Conservation (phyloP, 2,113 vertebrate species). For the Clarias magur region DNA sequence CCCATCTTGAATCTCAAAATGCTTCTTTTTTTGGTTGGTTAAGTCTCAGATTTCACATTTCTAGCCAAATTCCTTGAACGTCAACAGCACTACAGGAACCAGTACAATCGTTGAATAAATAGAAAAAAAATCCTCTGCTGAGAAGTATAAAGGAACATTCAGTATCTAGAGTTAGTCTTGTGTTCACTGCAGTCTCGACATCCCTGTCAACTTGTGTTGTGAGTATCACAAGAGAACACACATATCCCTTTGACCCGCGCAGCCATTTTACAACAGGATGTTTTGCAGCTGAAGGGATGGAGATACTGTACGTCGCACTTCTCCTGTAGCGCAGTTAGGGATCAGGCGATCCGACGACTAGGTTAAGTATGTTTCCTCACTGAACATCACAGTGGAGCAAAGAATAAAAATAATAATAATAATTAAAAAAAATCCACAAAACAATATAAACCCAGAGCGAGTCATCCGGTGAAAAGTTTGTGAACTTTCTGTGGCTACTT, state of each 20-base stretch:
- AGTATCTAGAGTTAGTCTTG: conserved; percentile 18
- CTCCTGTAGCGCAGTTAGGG: not conserved
- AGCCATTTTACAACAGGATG: not conserved
- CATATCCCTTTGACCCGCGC: not conserved
- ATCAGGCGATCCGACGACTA: not conserved
- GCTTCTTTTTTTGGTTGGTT: conserved; percentile 1
- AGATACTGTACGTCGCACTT: not conserved
- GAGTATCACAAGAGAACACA: conserved; percentile 5
- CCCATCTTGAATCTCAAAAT: not conserved
- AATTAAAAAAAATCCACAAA: conserved; percentile 5
- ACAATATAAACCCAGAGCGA: not conserved
- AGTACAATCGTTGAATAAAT: not conserved
- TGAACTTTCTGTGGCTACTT: not conserved
- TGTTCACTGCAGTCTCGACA: not conserved
- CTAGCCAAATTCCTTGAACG: not conserved
- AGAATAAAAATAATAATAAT: not conserved
- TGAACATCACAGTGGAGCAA: conserved; percentile 18
- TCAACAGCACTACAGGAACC: conserved; percentile 1
- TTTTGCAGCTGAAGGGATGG: not conserved
- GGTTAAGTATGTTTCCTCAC: not conserved
- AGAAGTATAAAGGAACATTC: not conserved
- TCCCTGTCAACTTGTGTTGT: conserved; percentile 2
- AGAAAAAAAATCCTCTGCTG: conserved; percentile 4
- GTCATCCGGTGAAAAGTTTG: not conserved
- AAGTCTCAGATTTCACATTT: not conserved